These are phyloP conservation scores for Acrobasis consociella DNA, from an alignment of 2,888 invertebrate genomes.

Conservation along the genomic window DNA sequence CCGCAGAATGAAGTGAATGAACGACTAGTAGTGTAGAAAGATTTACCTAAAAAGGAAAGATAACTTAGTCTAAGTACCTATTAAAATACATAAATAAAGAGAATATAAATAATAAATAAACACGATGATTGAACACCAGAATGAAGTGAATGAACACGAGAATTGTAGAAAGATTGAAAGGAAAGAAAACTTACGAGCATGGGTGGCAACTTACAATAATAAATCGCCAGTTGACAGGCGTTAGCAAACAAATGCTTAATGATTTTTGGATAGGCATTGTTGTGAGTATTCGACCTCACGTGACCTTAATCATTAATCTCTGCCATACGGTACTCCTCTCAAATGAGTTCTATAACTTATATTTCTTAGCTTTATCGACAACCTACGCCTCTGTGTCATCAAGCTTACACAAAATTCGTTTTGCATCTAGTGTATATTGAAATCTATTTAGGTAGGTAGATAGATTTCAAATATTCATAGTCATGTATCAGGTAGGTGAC, in stretches of 20 bases:
- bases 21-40: too few species aligned
- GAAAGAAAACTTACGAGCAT: background rate
- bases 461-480: too few species aligned
- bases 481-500: too few species aligned
- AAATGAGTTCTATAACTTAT: constrained; percentile 10
- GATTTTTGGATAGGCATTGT: constrained; percentile 38
- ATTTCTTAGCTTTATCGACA: background rate
- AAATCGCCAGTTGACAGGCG: constrained; percentile 2
- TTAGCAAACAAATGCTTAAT: constrained; percentile 37
- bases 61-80: too few species aligned
- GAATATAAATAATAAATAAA: too few species aligned
- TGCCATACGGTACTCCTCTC: constrained; percentile 16
- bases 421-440: background rate
- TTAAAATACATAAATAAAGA: too few species aligned
- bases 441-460: too few species aligned
- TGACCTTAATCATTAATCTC: constrained; percentile 38
- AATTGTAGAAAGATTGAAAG: too few species aligned
- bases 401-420: background rate
- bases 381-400: background rate
- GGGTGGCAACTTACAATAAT: background rate
- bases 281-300: constrained; percentile 42
- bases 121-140: too few species aligned
- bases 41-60: too few species aligned
- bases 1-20: too few species aligned
- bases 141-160: too few species aligned